These are phyloP conservation scores for Cantharis rustica DNA, from an alignment of 2,888 invertebrate genomes.

Conservation along the genomic window DNA sequence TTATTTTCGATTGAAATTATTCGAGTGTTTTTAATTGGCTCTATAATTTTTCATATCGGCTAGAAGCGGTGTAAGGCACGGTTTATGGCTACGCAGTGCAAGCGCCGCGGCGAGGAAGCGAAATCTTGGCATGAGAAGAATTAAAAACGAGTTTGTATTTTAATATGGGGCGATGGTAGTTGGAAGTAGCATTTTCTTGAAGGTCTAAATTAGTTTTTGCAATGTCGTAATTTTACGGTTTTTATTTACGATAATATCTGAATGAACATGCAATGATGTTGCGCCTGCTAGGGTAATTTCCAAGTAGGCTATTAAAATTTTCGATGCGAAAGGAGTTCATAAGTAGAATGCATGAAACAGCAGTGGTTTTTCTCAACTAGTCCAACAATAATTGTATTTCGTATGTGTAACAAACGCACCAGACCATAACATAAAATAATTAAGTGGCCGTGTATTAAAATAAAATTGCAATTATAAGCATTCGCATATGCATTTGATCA, in stretches of 20 bases:
- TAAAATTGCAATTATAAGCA: conserved; percentile 49
- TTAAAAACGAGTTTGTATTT: background rate
- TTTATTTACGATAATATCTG: conserved; percentile 31
- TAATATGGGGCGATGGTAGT: background rate
- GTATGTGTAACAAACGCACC: conserved; percentile 39
- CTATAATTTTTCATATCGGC: background rate
- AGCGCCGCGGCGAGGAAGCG: background rate
- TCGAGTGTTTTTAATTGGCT: background rate
- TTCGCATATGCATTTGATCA: conserved; percentile 44
- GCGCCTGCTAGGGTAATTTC: conserved; percentile 9
- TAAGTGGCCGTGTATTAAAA: conserved; percentile 50
- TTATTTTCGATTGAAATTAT: background rate
- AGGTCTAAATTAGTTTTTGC: conserved; percentile 1
- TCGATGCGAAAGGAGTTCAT: conserved; percentile 12
- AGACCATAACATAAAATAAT: conserved; percentile 51
- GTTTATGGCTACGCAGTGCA: background rate
- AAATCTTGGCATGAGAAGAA: background rate
- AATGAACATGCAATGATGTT: conserved; percentile 4
- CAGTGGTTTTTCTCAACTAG: conserved; percentile 17
- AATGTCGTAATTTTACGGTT: conserved; percentile 4
- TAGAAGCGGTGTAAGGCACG: background rate
- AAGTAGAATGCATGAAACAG: conserved; percentile 19
- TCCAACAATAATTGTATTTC: conserved; percentile 29
- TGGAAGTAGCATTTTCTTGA: background rate
- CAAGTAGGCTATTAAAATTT: conserved; percentile 14